Conservation (phyloP, 1,140 invertebrate species). For the Metaphire vulgaris region DNA sequence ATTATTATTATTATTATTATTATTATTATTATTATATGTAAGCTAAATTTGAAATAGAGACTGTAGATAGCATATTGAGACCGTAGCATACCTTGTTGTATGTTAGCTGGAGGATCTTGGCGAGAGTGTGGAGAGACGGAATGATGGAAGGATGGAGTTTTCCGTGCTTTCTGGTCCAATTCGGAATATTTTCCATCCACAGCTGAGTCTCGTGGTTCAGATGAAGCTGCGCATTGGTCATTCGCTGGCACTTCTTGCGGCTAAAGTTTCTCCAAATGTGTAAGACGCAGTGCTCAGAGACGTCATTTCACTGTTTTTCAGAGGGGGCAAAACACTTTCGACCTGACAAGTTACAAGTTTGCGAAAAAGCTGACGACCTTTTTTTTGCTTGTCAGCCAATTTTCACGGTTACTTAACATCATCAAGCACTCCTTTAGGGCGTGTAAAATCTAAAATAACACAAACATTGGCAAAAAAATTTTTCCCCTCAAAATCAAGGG, state of each 20-base stretch:
- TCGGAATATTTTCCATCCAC: constrained; percentile 43
- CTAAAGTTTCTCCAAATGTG: constrained; percentile 35
- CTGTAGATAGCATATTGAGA: background rate
- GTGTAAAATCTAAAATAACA: no score
- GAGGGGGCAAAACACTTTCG: no score
- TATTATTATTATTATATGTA: background rate
- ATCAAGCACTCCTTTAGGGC: no score
- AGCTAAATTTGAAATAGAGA: background rate
- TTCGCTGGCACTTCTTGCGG: constrained; percentile 41
- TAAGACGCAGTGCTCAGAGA: constrained; percentile 30
- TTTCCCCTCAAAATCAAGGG: no score
- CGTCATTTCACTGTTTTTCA: no score
- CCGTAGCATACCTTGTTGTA: background rate
- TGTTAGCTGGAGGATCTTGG: constrained; percentile 44
- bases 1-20: background rate
- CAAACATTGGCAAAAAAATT: no score
- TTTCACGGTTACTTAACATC: background rate
- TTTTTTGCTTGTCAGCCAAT: background rate
- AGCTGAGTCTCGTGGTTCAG: constrained; percentile 40
- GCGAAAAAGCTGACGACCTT: background rate
- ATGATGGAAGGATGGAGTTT: constrained; percentile 33
- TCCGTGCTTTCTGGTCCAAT: constrained; percentile 39
- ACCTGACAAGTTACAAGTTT: background rate
- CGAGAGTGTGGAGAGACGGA: constrained; percentile 41
- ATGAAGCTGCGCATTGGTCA: constrained; percentile 47